Conservation (phyloP, 2,797 vertebrate species). For the Sorex maritimensis region DNA sequence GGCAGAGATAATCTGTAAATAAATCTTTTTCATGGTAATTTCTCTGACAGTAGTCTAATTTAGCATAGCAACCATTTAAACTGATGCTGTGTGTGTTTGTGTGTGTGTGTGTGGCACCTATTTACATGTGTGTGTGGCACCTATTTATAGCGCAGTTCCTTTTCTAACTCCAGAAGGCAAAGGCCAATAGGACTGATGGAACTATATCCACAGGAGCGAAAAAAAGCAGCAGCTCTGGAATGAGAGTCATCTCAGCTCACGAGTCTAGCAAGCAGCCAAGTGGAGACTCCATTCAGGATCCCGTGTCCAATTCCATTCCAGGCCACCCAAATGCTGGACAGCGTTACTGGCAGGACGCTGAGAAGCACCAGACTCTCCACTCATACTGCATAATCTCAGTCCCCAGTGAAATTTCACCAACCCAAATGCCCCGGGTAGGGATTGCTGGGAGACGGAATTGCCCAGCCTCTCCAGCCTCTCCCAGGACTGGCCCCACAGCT, state of each 20-base stretch:
- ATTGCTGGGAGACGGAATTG: neutral
- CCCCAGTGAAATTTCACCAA: neutral
- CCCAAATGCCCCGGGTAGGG: neutral
- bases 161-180: neutral
- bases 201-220: neutral
- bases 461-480: neutral
- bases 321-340: neutral
- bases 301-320: neutral
- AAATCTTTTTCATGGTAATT: neutral
- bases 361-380: accelerated
- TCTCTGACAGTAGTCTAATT: neutral
- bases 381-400: too few species aligned
- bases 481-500: neutral
- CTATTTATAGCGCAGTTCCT: conserved; percentile 10
- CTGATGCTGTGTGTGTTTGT: neutral
- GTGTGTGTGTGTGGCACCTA: too few species aligned
- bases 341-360: neutral
- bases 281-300: neutral
- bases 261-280: neutral
- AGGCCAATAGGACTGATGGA: neutral
- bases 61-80: neutral
- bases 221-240: too few species aligned
- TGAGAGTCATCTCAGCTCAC: neutral
- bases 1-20: neutral
- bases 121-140: too few species aligned